Evolutionary conservation across 2,888 invertebrate genomes (phyloP), one percentile per base, ranked within the genome.

Genomic region (Pollenia angustigena): DNA sequence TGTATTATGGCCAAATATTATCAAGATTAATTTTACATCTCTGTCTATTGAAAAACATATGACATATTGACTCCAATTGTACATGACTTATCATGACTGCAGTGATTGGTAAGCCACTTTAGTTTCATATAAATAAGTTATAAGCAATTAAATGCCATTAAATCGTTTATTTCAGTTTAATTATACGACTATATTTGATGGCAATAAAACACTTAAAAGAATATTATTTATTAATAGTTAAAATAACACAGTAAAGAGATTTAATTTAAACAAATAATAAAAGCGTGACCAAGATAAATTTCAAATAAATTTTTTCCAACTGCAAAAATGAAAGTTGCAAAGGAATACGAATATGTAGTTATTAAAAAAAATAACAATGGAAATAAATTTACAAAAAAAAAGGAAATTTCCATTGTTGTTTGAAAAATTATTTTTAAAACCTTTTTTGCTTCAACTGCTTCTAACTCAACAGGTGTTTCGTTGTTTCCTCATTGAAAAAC

Each of bases 401-500:
- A 14, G 0, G 0, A 7, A n/a, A 16, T 6, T 14, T 50, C 14
- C 50, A 14, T 50, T 14, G 1, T 50, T 50, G n/a, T 50, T 50
- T 14, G 14, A 14, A 10, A 18, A 54, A 10, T 23, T 32, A 11
- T 23, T 3, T 32, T 56, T 10, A 23, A 32, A 32, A 32, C 32
- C 6, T 32, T 32, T 32, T 68, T 9, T 11, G n/a, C 9, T 18
- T 46, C 6, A 6, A 32, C 32, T n/a, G n/a, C 52, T 69, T 40
- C 14, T 9, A 32, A 32, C n/a, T 72, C 72, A 46, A 72, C 56
- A 72, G 23, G 46, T 72, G 18, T 50, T 60, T 74, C n/a, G 6
- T 16, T 16, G 16, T n/a, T 42, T 11, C 32, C 32, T 54, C 14
- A 12, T 12, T 23, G 9, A 9, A 11, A 4, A 14, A 9, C 8